A percentile compares a stretch with the other conserved stretches of the same genome.
These are phyloP conservation scores for Nymphicus hollandicus DNA, from an alignment of 2,113 vertebrate species.

Conservation along the genomic window DNA sequence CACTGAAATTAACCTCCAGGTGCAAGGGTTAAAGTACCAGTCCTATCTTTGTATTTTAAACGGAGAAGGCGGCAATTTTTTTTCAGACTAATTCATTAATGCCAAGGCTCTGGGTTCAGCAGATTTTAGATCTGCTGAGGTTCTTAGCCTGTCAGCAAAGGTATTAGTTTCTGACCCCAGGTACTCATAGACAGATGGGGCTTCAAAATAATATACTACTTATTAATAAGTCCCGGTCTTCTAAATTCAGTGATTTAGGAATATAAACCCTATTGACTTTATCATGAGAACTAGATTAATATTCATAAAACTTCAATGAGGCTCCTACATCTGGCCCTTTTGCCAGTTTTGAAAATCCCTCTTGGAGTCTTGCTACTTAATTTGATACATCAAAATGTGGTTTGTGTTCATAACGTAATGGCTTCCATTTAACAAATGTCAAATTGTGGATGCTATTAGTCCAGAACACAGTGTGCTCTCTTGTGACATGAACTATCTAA, in stretches of 20 bases:
- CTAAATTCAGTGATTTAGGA: not conserved
- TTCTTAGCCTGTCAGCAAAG: not conserved
- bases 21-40: not conserved
- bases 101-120: not conserved
- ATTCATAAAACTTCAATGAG: not conserved
- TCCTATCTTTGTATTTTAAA: not conserved
- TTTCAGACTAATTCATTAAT: not conserved
- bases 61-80: not conserved
- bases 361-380: not conserved
- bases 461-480: not conserved
- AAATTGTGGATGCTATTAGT: not conserved
- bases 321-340: not conserved
- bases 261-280: not conserved
- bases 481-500: not conserved
- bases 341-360: not conserved
- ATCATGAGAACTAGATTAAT: not conserved
- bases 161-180: not conserved
- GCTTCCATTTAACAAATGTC: slow-evolving; percentile 35
- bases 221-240: not conserved
- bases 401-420: slow-evolving; percentile 15
- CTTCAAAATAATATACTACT: not conserved
- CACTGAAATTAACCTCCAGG: not conserved
- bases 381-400: not conserved
- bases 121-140: not conserved
- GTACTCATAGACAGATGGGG: not conserved